Evolutionary conservation across 2,797 vertebrate genomes (phyloP), one percentile per base, ranked within the genome.

Genomic region (Rhadinocentrus ornatus): DNA sequence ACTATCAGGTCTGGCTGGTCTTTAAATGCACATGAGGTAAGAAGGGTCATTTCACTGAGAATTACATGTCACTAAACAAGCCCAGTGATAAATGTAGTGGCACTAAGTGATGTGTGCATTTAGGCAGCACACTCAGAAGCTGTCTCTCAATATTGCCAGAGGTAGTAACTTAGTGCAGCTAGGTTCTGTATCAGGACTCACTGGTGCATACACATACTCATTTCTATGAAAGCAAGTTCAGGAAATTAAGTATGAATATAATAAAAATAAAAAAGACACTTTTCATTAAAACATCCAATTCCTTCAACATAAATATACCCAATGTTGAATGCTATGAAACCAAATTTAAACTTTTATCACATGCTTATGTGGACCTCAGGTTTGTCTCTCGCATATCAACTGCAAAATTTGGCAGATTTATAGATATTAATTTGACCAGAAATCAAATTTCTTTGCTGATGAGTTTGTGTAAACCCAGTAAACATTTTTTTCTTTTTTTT

Each of bases 21-120:
- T 69, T 37, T 61, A 52, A 80, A 78, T 55, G 66, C 50, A 68
- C 13, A 34, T 62, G 31, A 60, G 61, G 55, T 65, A 66, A 64
- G 29, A 59, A 65, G 65, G 75, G 59, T 69, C 59, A 62, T 61
- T 74, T 86, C 31, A 75, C 13, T 66, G 69, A 20, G 71, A 74
- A 83, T 77, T 56, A 68, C 56, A 85, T 70, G 71, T 77, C 81
- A 75, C 68, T 78, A 86, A 87, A 85, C 71, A 80, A 65, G 61
- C 55, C 16, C 31, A 81, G 65, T 73, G 73, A 84, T 82, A 77
- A 86, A 84, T 86, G 80, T 74, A 70, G 77, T 66, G 78, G 75
- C 72, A 81, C 76, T 88, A 88, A 88, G 71, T 75, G 68, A 81
- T 78, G 54, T 61, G 70, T 60, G 68, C 69, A 75, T 85, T 77